Evolutionary conservation across 1,140 invertebrate genomes (phyloP).

Genomic region (Drosophila pallidifrons): DNA sequence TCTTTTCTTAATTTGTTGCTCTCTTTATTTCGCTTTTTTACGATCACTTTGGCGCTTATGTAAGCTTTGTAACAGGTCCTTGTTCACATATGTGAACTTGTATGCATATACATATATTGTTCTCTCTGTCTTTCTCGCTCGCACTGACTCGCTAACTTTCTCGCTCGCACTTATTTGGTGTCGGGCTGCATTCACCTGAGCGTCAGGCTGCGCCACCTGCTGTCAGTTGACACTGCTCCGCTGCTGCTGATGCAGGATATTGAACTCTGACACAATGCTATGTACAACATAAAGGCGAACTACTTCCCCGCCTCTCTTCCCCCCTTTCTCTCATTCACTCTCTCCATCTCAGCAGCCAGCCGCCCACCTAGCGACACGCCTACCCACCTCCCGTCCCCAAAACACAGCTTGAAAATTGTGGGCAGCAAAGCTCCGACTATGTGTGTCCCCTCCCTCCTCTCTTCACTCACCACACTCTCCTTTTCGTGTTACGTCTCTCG

Average conservation of each 20-base stretch:
- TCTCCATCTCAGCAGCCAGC: not conserved
- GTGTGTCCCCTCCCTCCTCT: not conserved
- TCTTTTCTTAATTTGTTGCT: too few relatives aligned
- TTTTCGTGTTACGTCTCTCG: too few relatives aligned
- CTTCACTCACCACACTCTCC: not conserved
- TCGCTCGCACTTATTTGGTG: not conserved
- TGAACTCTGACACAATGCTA: slow-evolving; percentile 81
- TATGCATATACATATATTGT: not conserved
- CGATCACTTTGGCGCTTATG: too few relatives aligned
- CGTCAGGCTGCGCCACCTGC: slow-evolving; percentile 28
- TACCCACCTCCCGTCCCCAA: too few relatives aligned
- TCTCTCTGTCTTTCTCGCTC: not conserved
- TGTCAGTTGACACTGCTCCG: slow-evolving; percentile 20
- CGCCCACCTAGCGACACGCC: too few relatives aligned
- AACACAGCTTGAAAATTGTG: not conserved
- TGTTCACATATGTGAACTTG: too few relatives aligned
- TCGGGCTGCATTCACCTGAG: slow-evolving; percentile 14
- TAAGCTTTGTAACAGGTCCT: too few relatives aligned
- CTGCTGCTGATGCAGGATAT: slow-evolving; percentile 61
- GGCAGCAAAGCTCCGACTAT: not conserved
- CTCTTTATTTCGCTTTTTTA: too few relatives aligned
- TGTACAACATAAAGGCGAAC: slow-evolving; percentile 42
- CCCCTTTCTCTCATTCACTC: not conserved
- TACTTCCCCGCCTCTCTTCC: not conserved
- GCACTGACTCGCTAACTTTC: not conserved